A percentile compares a stretch with the other conserved stretches of the same genome.
Conservation (phyloP, 2,797 vertebrate genomes). For the Acanthiza pusilla region DNA sequence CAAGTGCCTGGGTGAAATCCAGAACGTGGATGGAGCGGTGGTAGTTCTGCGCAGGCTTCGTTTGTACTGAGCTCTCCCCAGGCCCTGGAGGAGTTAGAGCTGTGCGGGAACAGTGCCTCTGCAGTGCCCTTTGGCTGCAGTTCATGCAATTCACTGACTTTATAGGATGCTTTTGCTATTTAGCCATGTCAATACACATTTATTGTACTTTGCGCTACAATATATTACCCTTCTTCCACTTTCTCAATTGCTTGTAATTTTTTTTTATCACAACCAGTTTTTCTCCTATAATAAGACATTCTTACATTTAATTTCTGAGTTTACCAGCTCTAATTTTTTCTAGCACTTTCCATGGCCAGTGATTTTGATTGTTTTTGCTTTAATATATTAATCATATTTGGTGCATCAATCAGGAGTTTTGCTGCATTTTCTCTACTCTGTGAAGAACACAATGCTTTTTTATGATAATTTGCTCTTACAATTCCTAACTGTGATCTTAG, state of each 20-base stretch:
- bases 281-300: not conserved
- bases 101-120: not conserved
- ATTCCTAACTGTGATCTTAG: not conserved
- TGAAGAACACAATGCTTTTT: not conserved
- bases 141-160: constrained; percentile 38
- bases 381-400: not conserved
- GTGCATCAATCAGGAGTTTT: not conserved
- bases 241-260: not conserved
- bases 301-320: not conserved
- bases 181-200: constrained; percentile 25
- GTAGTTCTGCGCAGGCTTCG: not conserved
- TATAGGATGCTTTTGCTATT: constrained; percentile 33
- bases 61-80: not conserved
- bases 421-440: not conserved
- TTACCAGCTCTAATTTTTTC: not conserved
- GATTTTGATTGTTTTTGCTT: not conserved
- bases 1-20: not conserved
- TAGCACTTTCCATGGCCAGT: not conserved
- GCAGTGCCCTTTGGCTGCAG: not conserved
- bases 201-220: constrained; percentile 11
- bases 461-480: not conserved
- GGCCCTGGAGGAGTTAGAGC: not conserved
- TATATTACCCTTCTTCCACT: constrained; percentile 5
- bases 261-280: not conserved
- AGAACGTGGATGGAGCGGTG: accelerated